Conservation (phyloP, 2,888 invertebrate genomes). For the Ptilodon capucinus region DNA sequence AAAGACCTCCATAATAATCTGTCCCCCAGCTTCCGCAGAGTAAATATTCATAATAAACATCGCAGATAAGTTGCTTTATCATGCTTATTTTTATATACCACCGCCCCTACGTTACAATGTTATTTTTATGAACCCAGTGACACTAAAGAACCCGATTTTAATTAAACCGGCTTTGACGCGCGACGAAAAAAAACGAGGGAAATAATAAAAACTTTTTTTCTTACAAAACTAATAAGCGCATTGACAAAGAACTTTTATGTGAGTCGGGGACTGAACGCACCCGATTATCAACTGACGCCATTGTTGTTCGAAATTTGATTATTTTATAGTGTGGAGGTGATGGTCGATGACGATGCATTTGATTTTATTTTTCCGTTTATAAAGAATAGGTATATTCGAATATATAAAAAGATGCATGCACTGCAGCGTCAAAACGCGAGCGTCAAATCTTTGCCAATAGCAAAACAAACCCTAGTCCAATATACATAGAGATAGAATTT, state of each 20-base stretch:
- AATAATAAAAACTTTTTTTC: slow-evolving; percentile 39
- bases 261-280: slow-evolving; percentile 54
- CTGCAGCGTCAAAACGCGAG: no score
- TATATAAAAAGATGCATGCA: no score
- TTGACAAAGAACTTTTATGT: slow-evolving; percentile 70
- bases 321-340: slow-evolving; percentile 56
- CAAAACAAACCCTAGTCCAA: no score
- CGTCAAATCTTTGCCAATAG: no score
- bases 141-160: slow-evolving; percentile 63
- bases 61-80: slow-evolving; percentile 25
- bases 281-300: slow-evolving; percentile 72
- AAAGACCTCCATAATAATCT: slow-evolving; percentile 50
- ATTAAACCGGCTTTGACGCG: slow-evolving; percentile 70
- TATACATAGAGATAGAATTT: no score
- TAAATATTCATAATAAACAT: slow-evolving; percentile 54
- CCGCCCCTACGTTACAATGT: slow-evolving; percentile 49
- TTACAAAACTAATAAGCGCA: slow-evolving; percentile 50
- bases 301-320: slow-evolving; percentile 76
- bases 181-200: slow-evolving; percentile 36
- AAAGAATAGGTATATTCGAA: no score
- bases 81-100: slow-evolving; percentile 31
- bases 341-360: slow-evolving; percentile 32
- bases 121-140: slow-evolving; percentile 74
- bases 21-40: slow-evolving; percentile 48
- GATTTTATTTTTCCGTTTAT: not conserved